These are phyloP conservation scores for Sericinus montela DNA, from an alignment of 2,888 invertebrate species.

Conservation along the genomic window DNA sequence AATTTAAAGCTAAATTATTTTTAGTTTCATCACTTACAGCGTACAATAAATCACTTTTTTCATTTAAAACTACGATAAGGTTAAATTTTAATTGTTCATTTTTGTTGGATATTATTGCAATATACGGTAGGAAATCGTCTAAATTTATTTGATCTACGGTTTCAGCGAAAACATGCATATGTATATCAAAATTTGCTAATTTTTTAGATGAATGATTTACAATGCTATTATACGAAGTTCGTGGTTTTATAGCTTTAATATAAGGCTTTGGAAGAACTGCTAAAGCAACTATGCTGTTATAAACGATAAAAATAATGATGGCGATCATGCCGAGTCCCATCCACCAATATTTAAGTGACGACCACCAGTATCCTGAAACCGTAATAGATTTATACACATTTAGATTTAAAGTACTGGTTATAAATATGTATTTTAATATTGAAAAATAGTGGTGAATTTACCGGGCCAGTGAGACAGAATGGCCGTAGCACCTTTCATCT, in stretches of 20 bases:
- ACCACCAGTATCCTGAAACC: conserved; percentile 61
- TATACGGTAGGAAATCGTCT: conserved; percentile 47
- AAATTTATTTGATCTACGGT: conserved; percentile 40
- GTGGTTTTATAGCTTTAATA: conserved; percentile 26
- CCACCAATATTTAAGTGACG: conserved; percentile 59
- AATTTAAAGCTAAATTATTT: conserved; percentile 56
- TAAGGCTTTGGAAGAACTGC: conserved; percentile 38
- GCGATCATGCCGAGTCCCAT: conserved; percentile 59
- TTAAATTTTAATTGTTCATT: conserved; percentile 48
- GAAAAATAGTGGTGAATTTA: conserved; percentile 23
- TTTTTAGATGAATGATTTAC: conserved; percentile 18
- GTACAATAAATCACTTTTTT: conserved; percentile 33
- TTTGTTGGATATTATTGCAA: conserved; percentile 46
- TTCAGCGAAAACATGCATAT: conserved; percentile 53
- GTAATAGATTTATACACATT: too few relatives aligned
- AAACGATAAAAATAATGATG: conserved; percentile 53
- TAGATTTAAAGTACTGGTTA: too few relatives aligned
- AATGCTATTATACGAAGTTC: conserved; percentile 21
- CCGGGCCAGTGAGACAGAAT: conserved; percentile 65
- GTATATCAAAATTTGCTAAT: conserved; percentile 33
- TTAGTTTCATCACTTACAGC: conserved; percentile 43
- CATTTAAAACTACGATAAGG: conserved; percentile 51
- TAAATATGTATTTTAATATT: neutral
- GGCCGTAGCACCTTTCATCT: conserved; percentile 54
- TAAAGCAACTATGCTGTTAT: conserved; percentile 51